These are phyloP conservation scores for Zeuzera pyrina DNA, from an alignment of 2,888 invertebrate genomes.

Conservation along the genomic window DNA sequence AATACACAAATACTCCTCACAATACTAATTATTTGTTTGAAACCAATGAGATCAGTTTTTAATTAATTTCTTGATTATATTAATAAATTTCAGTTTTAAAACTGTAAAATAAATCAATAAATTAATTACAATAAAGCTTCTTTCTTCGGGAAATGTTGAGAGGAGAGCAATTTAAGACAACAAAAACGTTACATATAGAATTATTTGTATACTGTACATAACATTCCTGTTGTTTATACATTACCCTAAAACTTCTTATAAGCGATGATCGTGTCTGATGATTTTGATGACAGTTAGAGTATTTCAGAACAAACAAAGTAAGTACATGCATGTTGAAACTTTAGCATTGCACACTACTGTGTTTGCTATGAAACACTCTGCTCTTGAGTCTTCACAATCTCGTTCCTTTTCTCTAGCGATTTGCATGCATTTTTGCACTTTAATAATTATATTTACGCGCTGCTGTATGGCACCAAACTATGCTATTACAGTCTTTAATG, in stretches of 20 bases:
- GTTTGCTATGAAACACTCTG: conserved; percentile 66
- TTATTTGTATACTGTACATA: conserved; percentile 69
- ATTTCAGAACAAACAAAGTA: conserved; percentile 72
- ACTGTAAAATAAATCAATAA: background rate
- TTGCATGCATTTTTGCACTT: no score
- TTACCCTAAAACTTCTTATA: conserved; percentile 56
- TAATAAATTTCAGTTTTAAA: no score
- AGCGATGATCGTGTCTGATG: conserved; percentile 3
- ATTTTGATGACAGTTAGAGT: conserved; percentile 30
- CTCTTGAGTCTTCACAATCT: conserved; percentile 7
- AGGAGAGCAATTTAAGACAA: conserved; percentile 71
- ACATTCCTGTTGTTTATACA: conserved; percentile 73
- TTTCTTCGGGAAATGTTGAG: conserved; percentile 22
- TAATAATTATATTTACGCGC: no score
- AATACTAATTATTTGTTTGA: no score
- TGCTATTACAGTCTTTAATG: no score
- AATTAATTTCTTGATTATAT: no score
- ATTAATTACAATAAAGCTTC: background rate
- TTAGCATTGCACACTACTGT: conserved; percentile 73
- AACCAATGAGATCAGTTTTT: no score
- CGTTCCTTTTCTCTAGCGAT: no score
- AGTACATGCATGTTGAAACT: conserved; percentile 66
- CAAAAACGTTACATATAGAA: conserved; percentile 75
- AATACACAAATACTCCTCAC: no score
- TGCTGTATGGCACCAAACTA: no score